Evolutionary conservation across 2,888 invertebrate species (phyloP).

Genomic region (Bombylius discolor): DNA sequence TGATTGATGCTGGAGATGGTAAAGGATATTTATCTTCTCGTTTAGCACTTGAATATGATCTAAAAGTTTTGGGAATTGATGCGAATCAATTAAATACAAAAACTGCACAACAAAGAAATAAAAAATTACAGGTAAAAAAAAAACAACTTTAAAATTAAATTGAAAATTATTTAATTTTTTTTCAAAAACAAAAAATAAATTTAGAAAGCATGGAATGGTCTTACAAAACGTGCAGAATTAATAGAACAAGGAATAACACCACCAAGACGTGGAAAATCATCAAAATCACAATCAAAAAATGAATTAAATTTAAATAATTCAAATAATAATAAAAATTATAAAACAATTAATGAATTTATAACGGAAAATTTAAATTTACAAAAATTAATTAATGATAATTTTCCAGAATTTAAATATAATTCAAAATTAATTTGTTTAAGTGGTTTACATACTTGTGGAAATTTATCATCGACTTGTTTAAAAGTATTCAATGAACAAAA

Average conservation of each 20-base stretch:
- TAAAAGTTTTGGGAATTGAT: constrained; percentile 73
- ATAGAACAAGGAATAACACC: constrained; percentile 33
- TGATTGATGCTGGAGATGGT: constrained; percentile 81
- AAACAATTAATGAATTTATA: constrained; percentile 49
- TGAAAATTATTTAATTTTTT: too few species aligned
- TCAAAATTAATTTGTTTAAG: constrained; percentile 39
- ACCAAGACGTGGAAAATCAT: constrained; percentile 20
- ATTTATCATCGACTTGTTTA: constrained; percentile 60
- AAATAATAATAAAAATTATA: constrained; percentile 35
- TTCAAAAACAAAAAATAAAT: too few species aligned
- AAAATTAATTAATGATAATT: constrained; percentile 39
- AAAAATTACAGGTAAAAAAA: constrained; percentile 26
- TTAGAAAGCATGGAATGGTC: constrained; percentile 45
- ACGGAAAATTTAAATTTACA: constrained; percentile 44
- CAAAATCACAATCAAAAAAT: neutral
- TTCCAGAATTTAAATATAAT: constrained; percentile 21
- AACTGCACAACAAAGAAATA: constrained; percentile 45
- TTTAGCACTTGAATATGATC: constrained; percentile 51
- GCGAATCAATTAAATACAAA: constrained; percentile 52
- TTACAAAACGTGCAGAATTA: constrained; percentile 41
- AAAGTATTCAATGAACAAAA: constrained; percentile 48
- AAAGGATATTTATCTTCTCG: constrained; percentile 73
- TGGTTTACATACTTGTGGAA: constrained; percentile 84
- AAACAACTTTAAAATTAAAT: neutral
- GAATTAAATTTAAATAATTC: constrained; percentile 1